phyloP scores from a whole-genome alignment of 2,888 invertebrate species.

The Sinopyrophorus schimmeli region DNA sequence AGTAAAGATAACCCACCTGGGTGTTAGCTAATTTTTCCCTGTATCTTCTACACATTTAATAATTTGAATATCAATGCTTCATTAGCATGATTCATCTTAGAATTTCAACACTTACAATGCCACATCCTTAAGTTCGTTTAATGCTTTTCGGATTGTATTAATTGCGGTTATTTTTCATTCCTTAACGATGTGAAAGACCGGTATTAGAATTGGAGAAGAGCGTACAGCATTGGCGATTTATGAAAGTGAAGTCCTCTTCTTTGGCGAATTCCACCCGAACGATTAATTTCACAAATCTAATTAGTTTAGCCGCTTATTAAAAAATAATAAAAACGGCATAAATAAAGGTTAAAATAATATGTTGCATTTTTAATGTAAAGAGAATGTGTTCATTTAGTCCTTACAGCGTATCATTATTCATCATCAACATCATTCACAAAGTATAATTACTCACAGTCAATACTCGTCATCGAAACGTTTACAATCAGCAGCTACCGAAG shows the following conservation, averaged over 20 bases:
- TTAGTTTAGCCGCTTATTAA: slow-evolving; percentile 5
- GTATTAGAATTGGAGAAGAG: too few species aligned
- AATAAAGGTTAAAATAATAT: slow-evolving; percentile 9
- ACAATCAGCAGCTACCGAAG: slow-evolving; percentile 17
- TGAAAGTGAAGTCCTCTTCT: too few species aligned
- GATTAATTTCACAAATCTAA: too few species aligned
- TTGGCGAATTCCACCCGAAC: too few species aligned
- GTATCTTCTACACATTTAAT: slow-evolving; percentile 9
- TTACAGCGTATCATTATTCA: slow-evolving; percentile 14
- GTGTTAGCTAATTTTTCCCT: slow-evolving; percentile 8
- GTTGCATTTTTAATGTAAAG: slow-evolving; percentile 6
- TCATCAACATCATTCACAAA: slow-evolving; percentile 17
- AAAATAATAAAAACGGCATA: slow-evolving; percentile 4
- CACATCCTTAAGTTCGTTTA: slow-evolving; percentile 12
- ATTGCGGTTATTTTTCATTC: slow-evolving; percentile 15
- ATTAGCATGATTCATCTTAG: slow-evolving; percentile 20
- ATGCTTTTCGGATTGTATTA: slow-evolving; percentile 10
- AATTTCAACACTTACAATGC: slow-evolving; percentile 23
- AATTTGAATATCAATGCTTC: slow-evolving; percentile 26
- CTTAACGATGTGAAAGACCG: slow-evolving; percentile 3
- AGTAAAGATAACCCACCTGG: neutral
- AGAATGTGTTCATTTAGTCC: slow-evolving; percentile 14
- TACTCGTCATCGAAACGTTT: slow-evolving; percentile 14
- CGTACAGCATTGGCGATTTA: too few species aligned
- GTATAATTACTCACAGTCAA: slow-evolving; percentile 19